These are phyloP conservation scores for Aplocera efformata DNA, from an alignment of 2,888 invertebrate genomes.

Conservation along the genomic window DNA sequence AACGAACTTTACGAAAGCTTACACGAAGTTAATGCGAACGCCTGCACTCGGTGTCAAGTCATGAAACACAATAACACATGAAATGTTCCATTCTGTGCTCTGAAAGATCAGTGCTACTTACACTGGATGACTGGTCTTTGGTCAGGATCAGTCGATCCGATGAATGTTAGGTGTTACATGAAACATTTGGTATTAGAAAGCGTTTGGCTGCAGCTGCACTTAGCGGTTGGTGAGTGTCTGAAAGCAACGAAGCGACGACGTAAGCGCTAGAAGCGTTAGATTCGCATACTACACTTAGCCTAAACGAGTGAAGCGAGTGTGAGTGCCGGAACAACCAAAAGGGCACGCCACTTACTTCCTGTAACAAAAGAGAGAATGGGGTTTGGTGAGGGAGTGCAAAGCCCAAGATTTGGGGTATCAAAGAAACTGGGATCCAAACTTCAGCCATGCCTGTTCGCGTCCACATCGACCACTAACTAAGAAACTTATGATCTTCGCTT, in stretches of 20 bases:
- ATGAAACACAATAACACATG: slow-evolving; percentile 32
- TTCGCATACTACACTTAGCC: slow-evolving; percentile 63
- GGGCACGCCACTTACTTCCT: slow-evolving; percentile 81
- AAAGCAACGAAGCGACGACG: slow-evolving; percentile 65
- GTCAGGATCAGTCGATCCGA: slow-evolving; percentile 29
- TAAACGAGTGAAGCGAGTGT: slow-evolving; percentile 69
- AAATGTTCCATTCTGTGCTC: slow-evolving; percentile 29
- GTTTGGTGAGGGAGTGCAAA: slow-evolving; percentile 73
- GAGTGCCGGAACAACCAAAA: slow-evolving; percentile 75
- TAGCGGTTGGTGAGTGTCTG: slow-evolving; percentile 47
- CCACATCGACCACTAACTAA: slow-evolving; percentile 37
- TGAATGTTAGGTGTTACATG: slow-evolving; percentile 40
- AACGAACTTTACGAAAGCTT: slow-evolving; percentile 43
- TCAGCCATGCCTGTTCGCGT: slow-evolving; percentile 57
- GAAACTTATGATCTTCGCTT: slow-evolving; percentile 33
- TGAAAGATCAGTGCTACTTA: slow-evolving; percentile 52
- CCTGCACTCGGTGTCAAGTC: slow-evolving; percentile 15
- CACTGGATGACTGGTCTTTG: slow-evolving; percentile 44
- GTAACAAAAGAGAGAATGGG: slow-evolving; percentile 77
- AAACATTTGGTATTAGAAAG: slow-evolving; percentile 50
- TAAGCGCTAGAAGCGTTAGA: slow-evolving; percentile 71
- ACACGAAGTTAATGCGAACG: slow-evolving; percentile 45
- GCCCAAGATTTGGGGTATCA: slow-evolving; percentile 53
- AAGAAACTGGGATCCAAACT: slow-evolving; percentile 51
- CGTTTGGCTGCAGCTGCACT: slow-evolving; percentile 48